phyloP scores from a whole-genome alignment of 2,888 invertebrate species.

The Phlogophora meticulosa region DNA sequence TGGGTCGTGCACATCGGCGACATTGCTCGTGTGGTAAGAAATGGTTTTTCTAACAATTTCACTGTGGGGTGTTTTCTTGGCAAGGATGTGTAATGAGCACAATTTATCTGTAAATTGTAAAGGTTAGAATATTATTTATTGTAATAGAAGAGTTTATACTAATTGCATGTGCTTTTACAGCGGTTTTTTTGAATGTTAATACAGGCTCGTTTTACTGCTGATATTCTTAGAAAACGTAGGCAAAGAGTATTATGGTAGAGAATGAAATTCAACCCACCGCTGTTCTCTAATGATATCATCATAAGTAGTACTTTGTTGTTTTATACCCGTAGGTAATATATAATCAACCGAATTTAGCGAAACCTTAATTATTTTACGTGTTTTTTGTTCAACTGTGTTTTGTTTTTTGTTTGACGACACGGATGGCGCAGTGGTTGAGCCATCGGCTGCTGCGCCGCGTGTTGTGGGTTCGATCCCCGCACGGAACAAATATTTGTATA shows the following conservation, averaged over 20 bases:
- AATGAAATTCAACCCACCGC: not conserved
- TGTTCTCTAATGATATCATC: too few relatives aligned
- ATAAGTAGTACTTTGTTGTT: too few relatives aligned
- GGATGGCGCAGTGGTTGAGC: too few relatives aligned
- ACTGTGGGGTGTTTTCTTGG: constrained; percentile 18
- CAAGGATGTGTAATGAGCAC: constrained; percentile 12
- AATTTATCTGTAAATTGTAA: constrained; percentile 8
- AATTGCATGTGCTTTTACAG: not conserved
- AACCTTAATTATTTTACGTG: too few relatives aligned
- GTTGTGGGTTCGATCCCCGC: too few relatives aligned
- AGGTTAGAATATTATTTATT: constrained; percentile 10
- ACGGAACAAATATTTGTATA: too few relatives aligned
- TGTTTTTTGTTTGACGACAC: too few relatives aligned
- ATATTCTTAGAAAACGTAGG: not conserved
- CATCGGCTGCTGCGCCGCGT: too few relatives aligned
- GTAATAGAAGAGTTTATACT: not conserved
- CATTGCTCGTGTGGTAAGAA: constrained; percentile 38
- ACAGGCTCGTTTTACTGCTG: not conserved
- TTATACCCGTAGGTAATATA: too few relatives aligned
- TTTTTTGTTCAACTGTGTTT: too few relatives aligned
- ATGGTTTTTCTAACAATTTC: constrained; percentile 41
- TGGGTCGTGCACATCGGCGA: constrained; percentile 20
- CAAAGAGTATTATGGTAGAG: not conserved
- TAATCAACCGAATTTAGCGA: too few relatives aligned
- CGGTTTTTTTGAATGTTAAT: not conserved